Evolutionary conservation across 2,888 invertebrate species (phyloP).

Genomic region (Aleiodes alternator): DNA sequence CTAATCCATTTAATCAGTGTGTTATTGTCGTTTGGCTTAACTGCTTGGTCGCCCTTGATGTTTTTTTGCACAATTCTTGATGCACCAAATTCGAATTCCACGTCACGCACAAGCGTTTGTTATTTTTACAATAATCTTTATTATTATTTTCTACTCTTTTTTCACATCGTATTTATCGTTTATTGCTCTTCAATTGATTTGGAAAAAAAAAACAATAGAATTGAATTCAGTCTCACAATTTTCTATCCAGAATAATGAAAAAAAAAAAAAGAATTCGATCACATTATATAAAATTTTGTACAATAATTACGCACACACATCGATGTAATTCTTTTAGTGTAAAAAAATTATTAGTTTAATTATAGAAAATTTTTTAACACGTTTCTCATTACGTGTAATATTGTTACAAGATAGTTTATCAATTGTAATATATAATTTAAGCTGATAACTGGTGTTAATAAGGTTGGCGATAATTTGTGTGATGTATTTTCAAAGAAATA

Average conservation of each 20-base stretch:
- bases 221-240: not conserved
- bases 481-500: not conserved
- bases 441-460: not conserved
- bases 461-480: not conserved
- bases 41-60: slow-evolving; percentile 66
- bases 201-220: not conserved
- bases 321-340: slow-evolving; percentile 16
- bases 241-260: slow-evolving; percentile 1
- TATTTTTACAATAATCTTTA: slow-evolving; percentile 24
- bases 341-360: slow-evolving; percentile 14
- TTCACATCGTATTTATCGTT: slow-evolving; percentile 12
- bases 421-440: slow-evolving; percentile 4
- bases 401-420: slow-evolving; percentile 23
- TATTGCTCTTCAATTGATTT: not conserved
- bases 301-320: slow-evolving; percentile 4
- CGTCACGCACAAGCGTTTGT: slow-evolving; percentile 57
- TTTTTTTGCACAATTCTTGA: slow-evolving; percentile 60
- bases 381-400: slow-evolving; percentile 19
- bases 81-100: slow-evolving; percentile 59
- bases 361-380: slow-evolving; percentile 6
- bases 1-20: slow-evolving; percentile 57
- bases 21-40: slow-evolving; percentile 67
- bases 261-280: not conserved
- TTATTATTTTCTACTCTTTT: not conserved
- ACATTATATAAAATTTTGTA: slow-evolving; percentile 5